A percentile compares a stretch with the other conserved stretches of the same genome.
Conservation (phyloP, 2,888 invertebrate genomes). For the Ochropacha duplaris region DNA sequence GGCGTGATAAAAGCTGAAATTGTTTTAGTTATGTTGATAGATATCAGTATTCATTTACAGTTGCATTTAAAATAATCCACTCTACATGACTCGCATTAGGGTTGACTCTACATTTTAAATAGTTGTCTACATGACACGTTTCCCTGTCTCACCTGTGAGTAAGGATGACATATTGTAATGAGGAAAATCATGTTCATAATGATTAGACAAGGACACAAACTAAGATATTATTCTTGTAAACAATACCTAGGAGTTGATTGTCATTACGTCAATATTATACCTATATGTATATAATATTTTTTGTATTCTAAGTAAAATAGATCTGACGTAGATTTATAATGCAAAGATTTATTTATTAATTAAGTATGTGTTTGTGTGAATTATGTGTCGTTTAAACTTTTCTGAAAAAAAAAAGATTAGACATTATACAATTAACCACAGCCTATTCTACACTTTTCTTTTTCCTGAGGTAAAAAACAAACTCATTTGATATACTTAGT, state of each 20-base stretch:
- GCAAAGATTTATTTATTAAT: too few relatives aligned
- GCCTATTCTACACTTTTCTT: too few relatives aligned
- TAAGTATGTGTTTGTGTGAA: too few relatives aligned
- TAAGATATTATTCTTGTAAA: constrained; percentile 23
- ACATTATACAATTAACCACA: too few relatives aligned
- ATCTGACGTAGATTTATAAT: not conserved
- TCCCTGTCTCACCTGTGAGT: not conserved
- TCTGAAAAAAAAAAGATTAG: too few relatives aligned
- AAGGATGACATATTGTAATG: constrained; percentile 19
- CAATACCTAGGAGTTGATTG: constrained; percentile 15
- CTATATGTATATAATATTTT: too few relatives aligned
- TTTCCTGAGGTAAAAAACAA: too few relatives aligned
- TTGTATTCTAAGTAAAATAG: not conserved
- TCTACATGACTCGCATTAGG: constrained; percentile 25
- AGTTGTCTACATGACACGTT: not conserved
- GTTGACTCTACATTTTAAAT: constrained; percentile 19
- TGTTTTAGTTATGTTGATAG: constrained; percentile 19
- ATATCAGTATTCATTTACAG: constrained; percentile 24
- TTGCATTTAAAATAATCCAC: constrained; percentile 27
- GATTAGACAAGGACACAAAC: constrained; percentile 28
- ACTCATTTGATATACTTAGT: too few relatives aligned
- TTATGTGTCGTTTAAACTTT: not conserved
- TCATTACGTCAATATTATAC: constrained; percentile 20
- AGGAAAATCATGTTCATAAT: constrained; percentile 32
- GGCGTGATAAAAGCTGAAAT: too few relatives aligned